A percentile compares a stretch with the other conserved stretches of the same genome.
Evolutionary conservation across 1,140 invertebrate species (phyloP).

Genomic region (Mamestra configurata): DNA sequence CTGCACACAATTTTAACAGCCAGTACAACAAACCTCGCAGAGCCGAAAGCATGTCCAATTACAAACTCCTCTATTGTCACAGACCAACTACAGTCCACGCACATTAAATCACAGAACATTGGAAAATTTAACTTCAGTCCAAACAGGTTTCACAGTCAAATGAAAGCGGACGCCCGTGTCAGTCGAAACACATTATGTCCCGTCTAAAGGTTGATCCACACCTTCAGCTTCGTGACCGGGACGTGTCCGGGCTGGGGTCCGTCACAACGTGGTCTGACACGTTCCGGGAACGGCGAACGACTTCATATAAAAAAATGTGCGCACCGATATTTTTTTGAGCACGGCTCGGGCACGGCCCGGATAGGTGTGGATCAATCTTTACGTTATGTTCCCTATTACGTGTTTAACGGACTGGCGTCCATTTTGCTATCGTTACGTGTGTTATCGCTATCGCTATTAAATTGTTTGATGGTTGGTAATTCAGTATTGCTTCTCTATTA

Average conservation of each 20-base stretch:
- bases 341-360: no score
- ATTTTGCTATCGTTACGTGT: constrained; percentile 38
- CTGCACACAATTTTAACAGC: background rate
- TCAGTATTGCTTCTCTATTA: background rate
- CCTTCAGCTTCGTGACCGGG: no score
- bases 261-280: no score
- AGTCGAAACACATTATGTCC: constrained; percentile 3
- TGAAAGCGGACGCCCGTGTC: background rate
- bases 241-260: no score
- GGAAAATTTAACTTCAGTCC: background rate
- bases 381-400: constrained; percentile 26
- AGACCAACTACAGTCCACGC: background rate
- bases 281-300: no score
- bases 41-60: background rate
- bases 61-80: background rate
- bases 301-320: no score
- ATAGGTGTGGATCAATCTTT: no score
- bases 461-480: constrained; percentile 30
- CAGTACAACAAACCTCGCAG: background rate
- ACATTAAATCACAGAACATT: background rate
- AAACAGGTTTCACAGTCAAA: background rate
- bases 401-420: constrained; percentile 22
- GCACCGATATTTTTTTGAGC: no score
- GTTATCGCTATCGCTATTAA: constrained; percentile 35
- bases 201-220: no score